Percentiles rank a stretch among this genome's conserved stretches.
These are phyloP conservation scores for Urosaurus nigricauda DNA, from an alignment of 2,797 vertebrate genomes.

Conservation along the genomic window DNA sequence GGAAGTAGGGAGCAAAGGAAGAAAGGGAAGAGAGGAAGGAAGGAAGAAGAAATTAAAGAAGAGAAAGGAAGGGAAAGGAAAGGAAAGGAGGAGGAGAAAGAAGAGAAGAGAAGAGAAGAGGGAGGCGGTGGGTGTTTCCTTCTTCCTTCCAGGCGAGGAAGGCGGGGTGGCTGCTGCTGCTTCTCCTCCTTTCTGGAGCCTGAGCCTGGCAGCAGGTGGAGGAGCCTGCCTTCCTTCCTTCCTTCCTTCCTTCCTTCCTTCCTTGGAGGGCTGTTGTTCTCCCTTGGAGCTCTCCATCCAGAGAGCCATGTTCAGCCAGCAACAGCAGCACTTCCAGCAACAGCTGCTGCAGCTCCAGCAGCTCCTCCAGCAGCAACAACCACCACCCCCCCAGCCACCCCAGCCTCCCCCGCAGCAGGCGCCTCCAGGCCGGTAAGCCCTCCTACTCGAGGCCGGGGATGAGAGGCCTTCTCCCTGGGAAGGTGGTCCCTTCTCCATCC, in stretches of 20 bases:
- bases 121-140: too few species aligned
- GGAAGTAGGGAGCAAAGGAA: neutral
- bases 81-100: neutral
- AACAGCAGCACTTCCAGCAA: slow-evolving; percentile 84
- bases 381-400: slow-evolving; percentile 75
- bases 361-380: slow-evolving; percentile 75
- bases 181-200: too few species aligned
- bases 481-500: neutral
- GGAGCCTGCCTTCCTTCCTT: too few species aligned
- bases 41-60: too few species aligned
- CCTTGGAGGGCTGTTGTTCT: neutral
- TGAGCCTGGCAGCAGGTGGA: too few species aligned
- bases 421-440: slow-evolving; percentile 84
- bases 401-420: slow-evolving; percentile 72
- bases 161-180: too few species aligned
- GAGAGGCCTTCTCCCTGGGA: slow-evolving; percentile 66
- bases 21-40: too few species aligned
- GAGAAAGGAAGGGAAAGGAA: neutral
- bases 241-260: neutral
- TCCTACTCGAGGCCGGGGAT: slow-evolving; percentile 72
- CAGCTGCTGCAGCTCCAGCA: slow-evolving; percentile 82
- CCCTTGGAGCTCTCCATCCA: slow-evolving; percentile 44
- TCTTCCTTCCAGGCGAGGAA: too few species aligned
- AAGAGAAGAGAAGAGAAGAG: neutral
- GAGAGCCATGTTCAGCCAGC: slow-evolving; percentile 86